phyloP scores from a whole-genome alignment of 2,888 invertebrate genomes.

The Dione vanillae region DNA sequence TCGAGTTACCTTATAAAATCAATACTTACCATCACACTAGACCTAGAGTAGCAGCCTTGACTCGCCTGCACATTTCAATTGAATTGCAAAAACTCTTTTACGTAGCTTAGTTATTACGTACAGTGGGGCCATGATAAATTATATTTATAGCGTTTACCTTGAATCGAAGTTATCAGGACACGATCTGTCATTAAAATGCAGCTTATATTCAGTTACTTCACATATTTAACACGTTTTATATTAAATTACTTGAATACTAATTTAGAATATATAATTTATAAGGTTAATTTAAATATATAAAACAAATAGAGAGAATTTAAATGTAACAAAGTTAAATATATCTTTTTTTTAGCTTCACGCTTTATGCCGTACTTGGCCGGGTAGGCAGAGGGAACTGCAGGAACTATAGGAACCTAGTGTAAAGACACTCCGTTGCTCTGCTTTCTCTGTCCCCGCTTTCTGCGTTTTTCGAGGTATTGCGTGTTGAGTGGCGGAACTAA shows the following conservation, averaged over 20 bases:
- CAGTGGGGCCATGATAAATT: slow-evolving; percentile 36
- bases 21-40: slow-evolving; percentile 16
- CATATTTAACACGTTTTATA: neutral
- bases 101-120: slow-evolving; percentile 32
- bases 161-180: slow-evolving; percentile 39
- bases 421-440: too few species aligned
- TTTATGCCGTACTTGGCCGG: too few species aligned
- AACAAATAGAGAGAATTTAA: too few species aligned
- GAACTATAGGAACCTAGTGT: too few species aligned
- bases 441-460: too few species aligned
- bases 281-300: too few species aligned
- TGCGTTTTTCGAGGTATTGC: too few species aligned
- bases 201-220: slow-evolving; percentile 1
- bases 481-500: too few species aligned
- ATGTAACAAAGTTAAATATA: too few species aligned
- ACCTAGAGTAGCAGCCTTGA: slow-evolving; percentile 37
- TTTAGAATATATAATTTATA: too few species aligned
- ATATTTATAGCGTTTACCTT: slow-evolving; percentile 36
- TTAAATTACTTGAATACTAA: slow-evolving; percentile 1
- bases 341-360: too few species aligned
- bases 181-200: slow-evolving; percentile 36
- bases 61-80: slow-evolving; percentile 36
- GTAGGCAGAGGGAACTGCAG: too few species aligned
- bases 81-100: slow-evolving; percentile 38
- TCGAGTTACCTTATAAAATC: neutral